Evolutionary conservation across 2,113 vertebrate genomes (phyloP), one percentile per base, ranked within the genome.

Genomic region (Pomatorhinus ruficollis): DNA sequence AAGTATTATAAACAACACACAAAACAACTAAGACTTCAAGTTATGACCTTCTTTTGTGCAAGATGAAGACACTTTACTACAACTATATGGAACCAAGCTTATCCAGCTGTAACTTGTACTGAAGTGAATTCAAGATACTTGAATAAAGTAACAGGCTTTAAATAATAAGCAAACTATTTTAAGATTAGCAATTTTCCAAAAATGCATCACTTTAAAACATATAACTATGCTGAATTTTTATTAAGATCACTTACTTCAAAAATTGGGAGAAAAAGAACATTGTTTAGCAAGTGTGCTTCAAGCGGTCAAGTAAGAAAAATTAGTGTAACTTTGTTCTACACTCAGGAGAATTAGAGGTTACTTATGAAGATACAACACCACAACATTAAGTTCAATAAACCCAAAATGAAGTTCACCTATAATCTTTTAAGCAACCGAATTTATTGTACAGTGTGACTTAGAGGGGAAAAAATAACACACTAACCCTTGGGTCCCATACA

Each of bases 401-500:
- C 31, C 42, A 92, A 96, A 96, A 78, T 39, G 50, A 92, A 66
- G 56, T 87, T 93, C 95, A 95, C 88, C 91, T 94, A 87, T n/a
- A 63, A 93, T 80, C 87, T 86, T 92, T 96, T 95, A 98, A 91
- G 95, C 93, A 98, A 94, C 72, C 66, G 42, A 93, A 91, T 97
- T 97, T 95, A 98, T 96, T 96, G 94, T 82, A 98, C 95, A 98
- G 84, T 91, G 97, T 95, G 96, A 98, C 97, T 98, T 98, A 97
- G 96, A 98, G 96, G 98, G 97, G 97, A 97, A 98, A 98, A 98
- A 98, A 98, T 97, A 98, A 97, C 97, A 97, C 97, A 98, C 97
- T 98, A 98, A 99, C 99, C 98, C 98, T 98, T 96, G 99, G 98
- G 97, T 99, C 99, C 99, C 99, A 99, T 65, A 99, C 98, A 96